Evolutionary conservation across 1,140 invertebrate species (phyloP).

Genomic region (Lamellibrachia luymesi): DNA sequence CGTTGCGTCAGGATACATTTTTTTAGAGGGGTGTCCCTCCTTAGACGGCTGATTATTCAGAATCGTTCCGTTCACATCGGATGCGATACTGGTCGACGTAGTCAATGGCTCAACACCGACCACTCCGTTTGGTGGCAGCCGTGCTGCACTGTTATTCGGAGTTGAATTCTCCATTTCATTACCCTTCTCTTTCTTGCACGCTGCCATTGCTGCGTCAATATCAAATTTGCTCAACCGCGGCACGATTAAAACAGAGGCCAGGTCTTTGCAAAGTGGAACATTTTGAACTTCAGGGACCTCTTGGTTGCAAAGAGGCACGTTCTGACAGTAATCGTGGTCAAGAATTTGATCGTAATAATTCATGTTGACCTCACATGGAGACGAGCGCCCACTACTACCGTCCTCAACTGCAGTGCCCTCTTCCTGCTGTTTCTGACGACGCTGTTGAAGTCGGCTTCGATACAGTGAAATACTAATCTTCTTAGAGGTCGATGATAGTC

Average conservation of each 20-base stretch:
- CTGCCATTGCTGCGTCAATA: background rate
- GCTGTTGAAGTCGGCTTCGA: background rate
- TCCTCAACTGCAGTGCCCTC: background rate
- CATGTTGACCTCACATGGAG: slow-evolving; percentile 43
- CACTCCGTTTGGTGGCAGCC: background rate
- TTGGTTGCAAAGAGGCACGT: slow-evolving; percentile 32
- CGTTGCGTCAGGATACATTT: too few species aligned
- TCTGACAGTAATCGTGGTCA: slow-evolving; percentile 62
- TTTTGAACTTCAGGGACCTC: background rate
- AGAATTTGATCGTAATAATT: slow-evolving; percentile 35
- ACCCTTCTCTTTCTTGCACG: background rate
- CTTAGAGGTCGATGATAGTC: background rate
- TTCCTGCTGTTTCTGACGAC: background rate
- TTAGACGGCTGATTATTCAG: background rate
- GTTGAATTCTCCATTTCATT: background rate
- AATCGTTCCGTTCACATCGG: background rate
- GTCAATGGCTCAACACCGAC: background rate
- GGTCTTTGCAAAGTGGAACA: background rate
- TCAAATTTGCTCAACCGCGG: background rate
- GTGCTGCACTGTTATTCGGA: background rate
- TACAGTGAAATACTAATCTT: background rate
- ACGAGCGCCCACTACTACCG: background rate
- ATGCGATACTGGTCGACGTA: background rate
- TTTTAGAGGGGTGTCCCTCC: too few species aligned
- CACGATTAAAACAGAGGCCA: background rate